phyloP scores from a whole-genome alignment of 1,140 invertebrate genomes.

The Leptinotarsa defecta region DNA sequence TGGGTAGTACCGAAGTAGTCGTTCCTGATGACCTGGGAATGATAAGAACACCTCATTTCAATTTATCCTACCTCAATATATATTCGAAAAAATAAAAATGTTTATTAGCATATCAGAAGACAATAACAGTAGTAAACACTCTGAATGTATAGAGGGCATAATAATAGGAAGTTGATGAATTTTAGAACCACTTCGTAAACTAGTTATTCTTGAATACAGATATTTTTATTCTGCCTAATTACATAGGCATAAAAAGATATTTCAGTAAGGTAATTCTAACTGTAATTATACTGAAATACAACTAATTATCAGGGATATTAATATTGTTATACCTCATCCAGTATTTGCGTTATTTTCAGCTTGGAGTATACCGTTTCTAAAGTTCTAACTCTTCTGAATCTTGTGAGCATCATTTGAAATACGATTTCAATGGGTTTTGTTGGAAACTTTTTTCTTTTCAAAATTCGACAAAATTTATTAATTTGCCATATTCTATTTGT shows the following conservation, averaged over 20 bases:
- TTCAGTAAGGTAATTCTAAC: too few species aligned
- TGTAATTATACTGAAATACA: too few species aligned
- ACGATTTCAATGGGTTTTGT: conserved; percentile 7
- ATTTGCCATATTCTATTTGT: conserved; percentile 1
- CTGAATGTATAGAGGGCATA: background rate
- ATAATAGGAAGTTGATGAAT: background rate
- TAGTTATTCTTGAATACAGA: background rate
- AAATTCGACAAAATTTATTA: conserved; percentile 6
- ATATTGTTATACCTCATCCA: conserved; percentile 5
- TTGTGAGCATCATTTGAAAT: conserved; percentile 1
- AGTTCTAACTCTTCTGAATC: conserved; percentile 13
- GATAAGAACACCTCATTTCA: background rate
- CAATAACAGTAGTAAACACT: too few species aligned
- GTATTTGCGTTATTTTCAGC: conserved; percentile 8
- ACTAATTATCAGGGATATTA: too few species aligned
- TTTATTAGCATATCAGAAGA: too few species aligned
- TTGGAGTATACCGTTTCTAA: background rate
- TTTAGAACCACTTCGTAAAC: background rate
- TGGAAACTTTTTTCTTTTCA: conserved; percentile 3
- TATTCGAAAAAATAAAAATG: background rate
- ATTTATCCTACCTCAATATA: background rate
- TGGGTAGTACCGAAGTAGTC: conserved; percentile 24
- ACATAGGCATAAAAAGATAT: too few species aligned
- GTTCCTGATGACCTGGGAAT: conserved; percentile 19
- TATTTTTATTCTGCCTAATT: background rate